phyloP scores from a whole-genome alignment of 2,888 invertebrate genomes.

The Volucella inanis region DNA sequence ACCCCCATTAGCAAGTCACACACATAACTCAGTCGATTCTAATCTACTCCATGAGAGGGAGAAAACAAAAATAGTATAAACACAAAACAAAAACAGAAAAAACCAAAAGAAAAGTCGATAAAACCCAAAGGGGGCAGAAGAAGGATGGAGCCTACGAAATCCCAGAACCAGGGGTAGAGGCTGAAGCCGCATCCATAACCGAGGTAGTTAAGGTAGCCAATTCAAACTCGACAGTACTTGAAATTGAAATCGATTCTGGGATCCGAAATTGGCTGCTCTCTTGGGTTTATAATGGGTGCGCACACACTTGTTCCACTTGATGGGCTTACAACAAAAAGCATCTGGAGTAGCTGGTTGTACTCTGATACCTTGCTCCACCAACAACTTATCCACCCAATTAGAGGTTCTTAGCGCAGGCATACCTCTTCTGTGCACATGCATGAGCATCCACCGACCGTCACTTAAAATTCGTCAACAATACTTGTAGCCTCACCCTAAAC shows the following conservation, averaged over 20 bases:
- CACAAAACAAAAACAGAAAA: neutral
- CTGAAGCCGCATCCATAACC: slow-evolving; percentile 6
- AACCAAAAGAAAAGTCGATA: slow-evolving; percentile 3
- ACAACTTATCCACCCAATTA: slow-evolving; percentile 65
- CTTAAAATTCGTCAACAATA: slow-evolving; percentile 54
- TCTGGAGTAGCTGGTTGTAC: neutral
- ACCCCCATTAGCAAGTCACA: neutral
- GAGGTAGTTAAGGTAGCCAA: neutral
- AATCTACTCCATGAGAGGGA: neutral
- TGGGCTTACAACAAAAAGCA: slow-evolving; percentile 16
- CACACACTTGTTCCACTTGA: slow-evolving; percentile 67
- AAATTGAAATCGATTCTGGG: slow-evolving; percentile 63
- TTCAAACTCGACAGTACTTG: slow-evolving; percentile 62
- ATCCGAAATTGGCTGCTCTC: slow-evolving; percentile 59
- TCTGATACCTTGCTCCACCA: neutral
- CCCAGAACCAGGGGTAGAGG: neutral
- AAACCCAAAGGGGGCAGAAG: neutral
- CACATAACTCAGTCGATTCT: slow-evolving; percentile 10
- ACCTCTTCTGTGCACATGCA: slow-evolving; percentile 44
- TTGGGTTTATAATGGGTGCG: slow-evolving; percentile 46
- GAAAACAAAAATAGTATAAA: slow-evolving; percentile 14
- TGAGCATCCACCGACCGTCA: slow-evolving; percentile 42
- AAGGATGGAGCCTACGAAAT: neutral
- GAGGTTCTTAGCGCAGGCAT: slow-evolving; percentile 41
- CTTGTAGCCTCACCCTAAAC: slow-evolving; percentile 5